Evolutionary conservation across 1,140 invertebrate species (phyloP).

Genomic region (Eriosoma lanigerum): DNA sequence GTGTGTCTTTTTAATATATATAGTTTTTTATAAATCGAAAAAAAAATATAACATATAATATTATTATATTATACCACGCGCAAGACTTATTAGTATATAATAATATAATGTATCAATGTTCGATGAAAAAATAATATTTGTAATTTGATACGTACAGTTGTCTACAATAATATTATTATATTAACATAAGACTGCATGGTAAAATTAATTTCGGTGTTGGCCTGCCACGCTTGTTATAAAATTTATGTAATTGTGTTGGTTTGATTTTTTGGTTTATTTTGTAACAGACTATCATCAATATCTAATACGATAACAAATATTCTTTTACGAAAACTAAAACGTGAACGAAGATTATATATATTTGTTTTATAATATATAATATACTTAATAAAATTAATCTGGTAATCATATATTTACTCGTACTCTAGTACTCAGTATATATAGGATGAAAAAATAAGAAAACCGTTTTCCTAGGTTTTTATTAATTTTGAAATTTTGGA

Average conservation of each 20-base stretch:
- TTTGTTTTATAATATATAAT: no score
- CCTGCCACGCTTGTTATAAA: background rate
- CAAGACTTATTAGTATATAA: background rate
- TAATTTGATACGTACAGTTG: conserved; percentile 22
- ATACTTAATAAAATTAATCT: no score
- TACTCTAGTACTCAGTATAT: no score
- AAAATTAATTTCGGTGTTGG: conserved; percentile 18
- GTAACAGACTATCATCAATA: background rate
- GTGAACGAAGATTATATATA: background rate
- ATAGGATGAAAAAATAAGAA: no score
- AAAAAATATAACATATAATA: conserved; percentile 7
- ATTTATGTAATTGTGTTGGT: background rate
- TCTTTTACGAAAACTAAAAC: background rate
- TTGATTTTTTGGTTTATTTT: background rate
- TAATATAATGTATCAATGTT: background rate
- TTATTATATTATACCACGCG: background rate
- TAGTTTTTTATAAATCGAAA: no score
- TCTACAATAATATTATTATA: conserved; percentile 6
- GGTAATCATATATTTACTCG: no score
- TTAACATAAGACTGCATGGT: background rate
- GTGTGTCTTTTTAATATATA: background rate
- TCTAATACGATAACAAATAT: background rate
- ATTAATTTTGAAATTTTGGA: no score
- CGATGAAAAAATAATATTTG: conserved; percentile 13
- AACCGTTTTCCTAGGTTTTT: no score